Evolutionary conservation across 1,140 invertebrate species (phyloP).

Genomic region (Lepidurus arcticus): DNA sequence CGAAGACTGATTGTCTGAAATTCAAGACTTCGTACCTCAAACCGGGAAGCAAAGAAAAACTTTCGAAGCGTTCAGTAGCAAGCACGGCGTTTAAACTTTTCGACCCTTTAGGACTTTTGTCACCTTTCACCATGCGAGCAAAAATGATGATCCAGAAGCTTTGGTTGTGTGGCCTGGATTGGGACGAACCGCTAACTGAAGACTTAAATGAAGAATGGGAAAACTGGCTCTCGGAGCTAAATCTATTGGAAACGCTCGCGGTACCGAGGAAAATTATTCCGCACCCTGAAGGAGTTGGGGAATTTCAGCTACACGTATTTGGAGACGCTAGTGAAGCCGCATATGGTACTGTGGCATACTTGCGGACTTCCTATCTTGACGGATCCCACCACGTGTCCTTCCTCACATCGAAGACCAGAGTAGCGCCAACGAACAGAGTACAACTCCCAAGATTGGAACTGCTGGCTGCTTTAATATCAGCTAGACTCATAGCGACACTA

Average conservation of each 20-base stretch:
- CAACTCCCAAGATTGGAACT: conserved; percentile 37
- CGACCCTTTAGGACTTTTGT: not conserved
- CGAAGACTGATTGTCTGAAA: not conserved
- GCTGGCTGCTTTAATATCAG: conserved; percentile 30
- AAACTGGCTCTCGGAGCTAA: not conserved
- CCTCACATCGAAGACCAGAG: conserved; percentile 34
- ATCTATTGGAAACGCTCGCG: not conserved
- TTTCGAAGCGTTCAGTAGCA: not conserved
- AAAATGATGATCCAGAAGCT: not conserved
- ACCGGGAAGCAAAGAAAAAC: not conserved
- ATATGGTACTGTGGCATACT: conserved; percentile 31
- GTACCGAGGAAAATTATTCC: not conserved
- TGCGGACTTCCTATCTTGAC: not conserved
- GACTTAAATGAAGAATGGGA: not conserved
- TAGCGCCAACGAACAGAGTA: conserved; percentile 35
- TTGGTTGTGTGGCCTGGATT: not conserved
- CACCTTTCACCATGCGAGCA: conserved; percentile 1
- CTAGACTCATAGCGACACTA: too few relatives aligned
- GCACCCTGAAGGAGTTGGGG: not conserved
- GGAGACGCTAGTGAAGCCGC: conserved; percentile 31
- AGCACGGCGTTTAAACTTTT: not conserved
- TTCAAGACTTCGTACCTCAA: not conserved
- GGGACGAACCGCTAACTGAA: not conserved
- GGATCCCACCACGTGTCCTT: not conserved
- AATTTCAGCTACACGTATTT: conserved; percentile 33